phyloP scores from a whole-genome alignment of 1,140 invertebrate genomes.

The Diuraphis noxia region DNA sequence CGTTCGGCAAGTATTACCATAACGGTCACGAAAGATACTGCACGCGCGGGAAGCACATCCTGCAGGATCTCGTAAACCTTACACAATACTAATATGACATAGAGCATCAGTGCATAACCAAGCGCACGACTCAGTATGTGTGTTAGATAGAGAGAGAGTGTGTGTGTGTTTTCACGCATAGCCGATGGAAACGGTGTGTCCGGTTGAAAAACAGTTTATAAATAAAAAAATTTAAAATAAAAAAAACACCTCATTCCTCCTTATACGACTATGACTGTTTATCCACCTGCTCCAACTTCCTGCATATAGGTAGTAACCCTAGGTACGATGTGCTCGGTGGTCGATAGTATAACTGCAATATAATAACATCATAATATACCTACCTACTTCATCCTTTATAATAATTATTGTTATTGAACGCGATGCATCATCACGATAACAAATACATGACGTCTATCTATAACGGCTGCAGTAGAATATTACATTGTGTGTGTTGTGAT shows the following conservation, averaged over 20 bases:
- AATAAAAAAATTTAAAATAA: not conserved
- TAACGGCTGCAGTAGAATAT: not conserved
- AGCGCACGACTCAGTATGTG: not conserved
- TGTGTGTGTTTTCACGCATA: not conserved
- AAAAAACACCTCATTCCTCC: not conserved
- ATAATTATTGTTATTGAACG: conserved; percentile 6
- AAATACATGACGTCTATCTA: not conserved
- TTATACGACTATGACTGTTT: not conserved
- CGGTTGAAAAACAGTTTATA: not conserved
- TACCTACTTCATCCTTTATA: not conserved
- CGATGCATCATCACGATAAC: not conserved
- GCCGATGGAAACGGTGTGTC: not conserved
- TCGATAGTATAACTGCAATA: not conserved
- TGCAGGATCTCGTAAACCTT: not conserved
- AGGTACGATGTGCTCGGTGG: not conserved
- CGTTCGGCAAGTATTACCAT: not conserved
- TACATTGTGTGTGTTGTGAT: not conserved
- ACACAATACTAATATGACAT: not conserved
- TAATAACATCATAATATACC: not conserved
- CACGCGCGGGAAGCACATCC: not conserved
- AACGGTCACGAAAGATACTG: not conserved
- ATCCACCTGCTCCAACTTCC: not conserved
- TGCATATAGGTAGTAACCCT: not conserved
- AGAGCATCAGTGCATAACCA: not conserved
- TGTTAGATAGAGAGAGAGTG: not conserved